Percentiles rank a stretch among this genome's conserved stretches.
These are phyloP conservation scores for Melolontha melolontha DNA, from an alignment of 2,888 invertebrate genomes.

Conservation along the genomic window DNA sequence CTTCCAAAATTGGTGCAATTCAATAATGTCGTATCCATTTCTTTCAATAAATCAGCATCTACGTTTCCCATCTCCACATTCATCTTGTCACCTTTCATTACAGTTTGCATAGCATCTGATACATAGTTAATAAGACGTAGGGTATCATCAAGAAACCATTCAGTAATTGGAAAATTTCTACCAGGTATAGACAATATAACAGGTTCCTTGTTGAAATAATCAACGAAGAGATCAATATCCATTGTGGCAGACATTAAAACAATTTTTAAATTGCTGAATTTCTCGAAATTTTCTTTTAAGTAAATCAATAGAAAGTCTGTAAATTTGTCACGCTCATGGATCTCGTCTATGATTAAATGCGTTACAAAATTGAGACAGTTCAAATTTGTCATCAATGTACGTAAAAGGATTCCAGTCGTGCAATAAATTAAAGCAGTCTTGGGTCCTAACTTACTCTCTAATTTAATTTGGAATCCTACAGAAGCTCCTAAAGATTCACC, in stretches of 20 bases:
- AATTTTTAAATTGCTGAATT: constrained; percentile 79
- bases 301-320: constrained; percentile 93
- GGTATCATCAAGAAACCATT: constrained; percentile 85
- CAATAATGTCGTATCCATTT: constrained; percentile 77
- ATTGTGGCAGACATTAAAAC: constrained; percentile 96
- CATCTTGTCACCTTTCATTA: constrained; percentile 19
- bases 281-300: constrained; percentile 79
- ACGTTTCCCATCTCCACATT: constrained; percentile 20
- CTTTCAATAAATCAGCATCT: constrained; percentile 54
- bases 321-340: constrained; percentile 94
- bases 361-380: constrained; percentile 77
- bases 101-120: constrained; percentile 66
- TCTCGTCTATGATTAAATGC: constrained; percentile 93
- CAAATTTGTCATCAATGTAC: constrained; percentile 88
- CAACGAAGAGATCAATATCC: constrained; percentile 83
- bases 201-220: constrained; percentile 83
- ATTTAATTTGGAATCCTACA: constrained; percentile 90
- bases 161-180: constrained; percentile 78
- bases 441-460: constrained; percentile 86
- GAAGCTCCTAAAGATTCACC: constrained; percentile 69
- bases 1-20: constrained; percentile 73
- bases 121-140: constrained; percentile 72
- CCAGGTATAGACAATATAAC: constrained; percentile 64
- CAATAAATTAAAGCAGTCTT: constrained; percentile 89
- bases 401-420: constrained; percentile 90